These are phyloP conservation scores for Rhynchotus rufescens DNA, from an alignment of 2,797 vertebrate genomes.

Conservation along the genomic window DNA sequence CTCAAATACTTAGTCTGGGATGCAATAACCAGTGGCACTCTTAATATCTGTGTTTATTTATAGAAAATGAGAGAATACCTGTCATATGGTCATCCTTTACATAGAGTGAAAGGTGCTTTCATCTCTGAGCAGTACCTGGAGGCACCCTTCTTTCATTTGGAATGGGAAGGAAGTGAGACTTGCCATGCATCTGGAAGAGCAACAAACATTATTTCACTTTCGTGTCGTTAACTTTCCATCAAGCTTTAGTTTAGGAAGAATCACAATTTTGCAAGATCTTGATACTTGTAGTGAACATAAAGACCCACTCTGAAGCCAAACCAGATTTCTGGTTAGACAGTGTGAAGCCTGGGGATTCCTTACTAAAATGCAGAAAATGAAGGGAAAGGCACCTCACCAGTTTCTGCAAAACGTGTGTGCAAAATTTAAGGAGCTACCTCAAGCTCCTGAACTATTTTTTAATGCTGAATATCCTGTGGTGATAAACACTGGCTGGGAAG, in stretches of 20 bases:
- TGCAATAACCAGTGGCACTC: background rate
- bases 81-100: background rate
- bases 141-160: background rate
- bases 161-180: background rate
- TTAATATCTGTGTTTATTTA: slow-evolving; percentile 18
- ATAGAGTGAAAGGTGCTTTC: background rate
- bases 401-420: background rate
- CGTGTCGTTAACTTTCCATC: background rate
- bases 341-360: background rate
- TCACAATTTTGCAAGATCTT: background rate
- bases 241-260: background rate
- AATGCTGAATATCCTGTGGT: background rate
- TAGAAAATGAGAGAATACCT: background rate
- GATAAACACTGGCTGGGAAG: background rate
- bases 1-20: background rate
- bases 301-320: background rate
- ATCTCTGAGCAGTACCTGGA: background rate
- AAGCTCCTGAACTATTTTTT: background rate
- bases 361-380: background rate
- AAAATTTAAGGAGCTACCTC: background rate
- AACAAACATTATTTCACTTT: background rate
- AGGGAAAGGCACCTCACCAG: background rate
- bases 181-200: background rate
- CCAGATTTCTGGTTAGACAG: background rate
- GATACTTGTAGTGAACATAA: background rate